Conservation (phyloP, 2,797 vertebrate species). For the Anas capensis region DNA sequence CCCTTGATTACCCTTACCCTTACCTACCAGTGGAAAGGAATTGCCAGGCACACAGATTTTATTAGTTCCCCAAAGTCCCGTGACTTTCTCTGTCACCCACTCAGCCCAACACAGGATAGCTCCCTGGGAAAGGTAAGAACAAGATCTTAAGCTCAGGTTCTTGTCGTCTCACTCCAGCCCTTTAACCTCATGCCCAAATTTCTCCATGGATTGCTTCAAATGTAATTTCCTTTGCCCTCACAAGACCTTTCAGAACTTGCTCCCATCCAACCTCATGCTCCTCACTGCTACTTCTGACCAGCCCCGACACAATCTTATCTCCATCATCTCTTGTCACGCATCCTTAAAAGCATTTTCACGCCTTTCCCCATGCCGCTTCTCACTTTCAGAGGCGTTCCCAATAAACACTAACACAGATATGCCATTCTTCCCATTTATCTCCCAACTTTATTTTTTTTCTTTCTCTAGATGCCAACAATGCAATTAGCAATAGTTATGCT, state of each 20-base stretch:
- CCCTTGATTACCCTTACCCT: no score
- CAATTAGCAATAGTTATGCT: neutral
- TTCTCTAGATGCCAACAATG: neutral
- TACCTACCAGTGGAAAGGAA: neutral
- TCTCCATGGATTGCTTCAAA: neutral
- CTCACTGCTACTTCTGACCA: neutral
- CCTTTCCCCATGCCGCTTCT: neutral
- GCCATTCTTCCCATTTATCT: neutral
- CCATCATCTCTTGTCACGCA: neutral
- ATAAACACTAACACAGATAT: neutral
- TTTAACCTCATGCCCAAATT: neutral
- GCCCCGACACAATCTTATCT: accelerated
- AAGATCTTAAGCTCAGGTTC: accelerated
- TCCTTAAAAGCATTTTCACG: accelerated
- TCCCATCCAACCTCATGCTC: neutral
- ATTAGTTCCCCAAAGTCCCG: neutral
- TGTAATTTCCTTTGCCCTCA: neutral
- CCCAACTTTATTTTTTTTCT: neutral
- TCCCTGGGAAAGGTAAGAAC: neutral
- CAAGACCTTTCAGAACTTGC: neutral
- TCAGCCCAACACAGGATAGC: accelerated
- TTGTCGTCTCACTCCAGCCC: neutral
- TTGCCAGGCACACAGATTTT: neutral
- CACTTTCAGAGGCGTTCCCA: neutral
- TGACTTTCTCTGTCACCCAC: neutral